Conservation (phyloP, 2,888 invertebrate species). For the Meiosimyza decipiens region DNA sequence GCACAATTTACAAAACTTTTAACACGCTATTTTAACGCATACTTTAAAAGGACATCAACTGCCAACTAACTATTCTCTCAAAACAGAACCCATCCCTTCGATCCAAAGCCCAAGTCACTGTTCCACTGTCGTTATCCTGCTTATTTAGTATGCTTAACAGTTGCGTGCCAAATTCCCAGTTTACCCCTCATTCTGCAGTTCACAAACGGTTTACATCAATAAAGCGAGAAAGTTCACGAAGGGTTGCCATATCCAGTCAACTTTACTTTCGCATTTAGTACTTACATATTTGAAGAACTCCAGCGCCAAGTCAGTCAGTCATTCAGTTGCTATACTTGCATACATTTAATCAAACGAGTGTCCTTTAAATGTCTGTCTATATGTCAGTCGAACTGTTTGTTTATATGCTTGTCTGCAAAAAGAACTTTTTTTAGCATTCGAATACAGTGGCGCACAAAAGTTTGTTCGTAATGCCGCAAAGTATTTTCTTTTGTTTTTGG, state of each 20-base stretch:
- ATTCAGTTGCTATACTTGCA: constrained; percentile 10
- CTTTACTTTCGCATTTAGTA: constrained; percentile 12
- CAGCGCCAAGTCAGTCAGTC: constrained; percentile 13
- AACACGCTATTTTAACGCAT: constrained; percentile 54
- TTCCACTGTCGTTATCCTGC: constrained; percentile 32
- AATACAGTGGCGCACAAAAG: too few relatives aligned
- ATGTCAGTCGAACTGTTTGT: constrained; percentile 21
- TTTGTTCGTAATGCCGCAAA: too few relatives aligned
- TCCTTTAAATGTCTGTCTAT: background rate
- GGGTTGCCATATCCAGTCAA: constrained; percentile 18
- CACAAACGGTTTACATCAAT: too few relatives aligned
- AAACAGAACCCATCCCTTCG: background rate
- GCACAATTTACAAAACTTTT: constrained; percentile 56
- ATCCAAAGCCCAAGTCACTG: background rate
- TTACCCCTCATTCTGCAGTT: constrained; percentile 10
- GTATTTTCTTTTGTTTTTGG: too few relatives aligned
- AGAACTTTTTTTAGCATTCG: too few relatives aligned
- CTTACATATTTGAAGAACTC: background rate
- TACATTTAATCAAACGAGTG: constrained; percentile 29
- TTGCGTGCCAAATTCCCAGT: constrained; percentile 35
- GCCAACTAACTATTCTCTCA: background rate
- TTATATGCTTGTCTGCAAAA: constrained; percentile 5
- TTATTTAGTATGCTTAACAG: constrained; percentile 53
- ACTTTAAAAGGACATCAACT: constrained; percentile 30
- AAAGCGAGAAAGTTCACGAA: background rate